phyloP scores from a whole-genome alignment of 2,888 invertebrate species.

The Muschampia staudingeri region DNA sequence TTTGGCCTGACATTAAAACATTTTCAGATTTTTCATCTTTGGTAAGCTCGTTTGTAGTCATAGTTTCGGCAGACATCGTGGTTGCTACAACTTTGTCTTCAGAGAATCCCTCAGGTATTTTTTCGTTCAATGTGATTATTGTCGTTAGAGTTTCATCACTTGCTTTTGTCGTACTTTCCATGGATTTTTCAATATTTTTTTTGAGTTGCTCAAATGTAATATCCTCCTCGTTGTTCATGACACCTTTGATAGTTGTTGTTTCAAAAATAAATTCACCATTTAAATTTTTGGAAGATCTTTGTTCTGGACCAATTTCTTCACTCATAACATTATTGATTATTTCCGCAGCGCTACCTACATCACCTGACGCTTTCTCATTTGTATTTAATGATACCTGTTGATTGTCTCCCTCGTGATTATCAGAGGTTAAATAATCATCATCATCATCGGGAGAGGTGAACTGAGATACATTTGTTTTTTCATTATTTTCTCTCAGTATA shows the following conservation, averaged over 20 bases:
- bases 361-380: not conserved
- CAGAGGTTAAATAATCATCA: constrained; percentile 48
- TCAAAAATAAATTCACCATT: constrained; percentile 72
- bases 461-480: constrained; percentile 40
- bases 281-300: constrained; percentile 77
- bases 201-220: constrained; percentile 70
- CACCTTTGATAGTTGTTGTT: constrained; percentile 67
- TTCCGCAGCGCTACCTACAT: not conserved
- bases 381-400: not conserved
- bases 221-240: constrained; percentile 65
- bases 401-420: not conserved
- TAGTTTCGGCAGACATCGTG: constrained; percentile 39
- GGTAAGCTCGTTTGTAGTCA: constrained; percentile 23
- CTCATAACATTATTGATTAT: not conserved
- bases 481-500: constrained; percentile 71
- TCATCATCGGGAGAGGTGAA: constrained; percentile 42
- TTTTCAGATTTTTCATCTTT: not conserved
- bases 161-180: constrained; percentile 57
- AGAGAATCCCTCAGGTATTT: not conserved
- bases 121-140: constrained; percentile 30
- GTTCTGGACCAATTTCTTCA: constrained; percentile 73
- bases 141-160: constrained; percentile 46
- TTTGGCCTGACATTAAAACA: not conserved
- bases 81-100: constrained; percentile 12
- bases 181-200: constrained; percentile 62